Evolutionary conservation across 2,888 invertebrate genomes (phyloP).

Genomic region (Leptarthrus brevirostris): DNA sequence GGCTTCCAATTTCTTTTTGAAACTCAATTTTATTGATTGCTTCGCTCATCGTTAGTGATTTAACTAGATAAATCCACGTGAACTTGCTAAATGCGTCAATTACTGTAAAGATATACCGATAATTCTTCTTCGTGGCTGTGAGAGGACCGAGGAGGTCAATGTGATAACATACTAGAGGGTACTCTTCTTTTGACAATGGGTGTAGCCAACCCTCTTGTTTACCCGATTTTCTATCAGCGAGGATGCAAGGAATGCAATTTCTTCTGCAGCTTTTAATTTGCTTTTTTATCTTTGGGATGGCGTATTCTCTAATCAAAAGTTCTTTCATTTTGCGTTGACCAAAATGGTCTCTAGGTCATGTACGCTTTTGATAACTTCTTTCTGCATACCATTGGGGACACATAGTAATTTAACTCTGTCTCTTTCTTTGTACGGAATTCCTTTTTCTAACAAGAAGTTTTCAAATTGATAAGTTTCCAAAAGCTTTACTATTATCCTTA

Average conservation of each 20-base stretch:
- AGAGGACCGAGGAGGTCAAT: constrained; percentile 62
- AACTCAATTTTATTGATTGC: not conserved
- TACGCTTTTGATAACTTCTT: not conserved
- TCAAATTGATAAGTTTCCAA: constrained; percentile 45
- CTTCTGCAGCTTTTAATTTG: constrained; percentile 38
- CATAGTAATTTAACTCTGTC: constrained; percentile 48
- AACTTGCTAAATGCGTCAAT: not conserved
- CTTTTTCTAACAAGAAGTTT: constrained; percentile 21
- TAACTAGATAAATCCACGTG: constrained; percentile 46
- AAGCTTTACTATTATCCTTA: constrained; percentile 34
- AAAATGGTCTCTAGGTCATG: not conserved
- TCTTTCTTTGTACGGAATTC: constrained; percentile 40
- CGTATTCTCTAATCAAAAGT: not conserved
- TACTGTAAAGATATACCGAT: not conserved
- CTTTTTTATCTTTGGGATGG: not conserved
- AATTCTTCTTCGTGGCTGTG: not conserved
- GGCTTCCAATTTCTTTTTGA: not conserved
- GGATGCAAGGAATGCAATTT: constrained; percentile 49
- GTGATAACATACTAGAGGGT: constrained; percentile 59
- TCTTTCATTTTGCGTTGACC: not conserved
- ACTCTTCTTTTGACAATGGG: constrained; percentile 57
- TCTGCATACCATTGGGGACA: constrained; percentile 61
- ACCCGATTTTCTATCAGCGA: constrained; percentile 56
- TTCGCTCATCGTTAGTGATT: constrained; percentile 48
- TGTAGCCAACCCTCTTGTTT: constrained; percentile 59